Evolutionary conservation across 2,888 invertebrate genomes (phyloP).

Genomic region (Phrixothrix hirtus): DNA sequence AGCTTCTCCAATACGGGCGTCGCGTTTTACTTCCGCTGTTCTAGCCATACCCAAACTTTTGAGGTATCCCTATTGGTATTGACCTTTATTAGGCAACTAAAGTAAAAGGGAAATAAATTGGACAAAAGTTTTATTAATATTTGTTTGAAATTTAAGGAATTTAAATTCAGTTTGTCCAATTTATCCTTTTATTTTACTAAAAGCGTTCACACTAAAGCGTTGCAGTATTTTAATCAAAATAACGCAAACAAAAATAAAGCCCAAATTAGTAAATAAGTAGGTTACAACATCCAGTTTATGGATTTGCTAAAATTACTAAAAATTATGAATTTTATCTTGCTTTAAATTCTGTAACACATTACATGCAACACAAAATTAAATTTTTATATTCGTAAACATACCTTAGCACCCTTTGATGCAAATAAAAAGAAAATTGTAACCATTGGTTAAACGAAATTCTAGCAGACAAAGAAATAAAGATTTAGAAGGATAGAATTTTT

Average conservation of each 20-base stretch:
- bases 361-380: constrained; percentile 21
- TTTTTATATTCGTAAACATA: constrained; percentile 54
- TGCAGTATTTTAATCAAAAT: no score
- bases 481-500: constrained; percentile 14
- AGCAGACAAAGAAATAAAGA: constrained; percentile 15
- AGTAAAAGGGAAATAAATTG: constrained; percentile 3
- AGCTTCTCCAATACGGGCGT: constrained; percentile 96
- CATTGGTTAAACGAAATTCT: constrained; percentile 24
- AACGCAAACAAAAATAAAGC: constrained; percentile 15
- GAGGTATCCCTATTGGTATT: constrained; percentile 74
- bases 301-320: constrained; percentile 14
- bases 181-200: not conserved
- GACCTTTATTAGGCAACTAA: constrained; percentile 22
- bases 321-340: constrained; percentile 2
- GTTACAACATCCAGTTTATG: constrained; percentile 8
- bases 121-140: not conserved
- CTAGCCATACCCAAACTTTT: constrained; percentile 94
- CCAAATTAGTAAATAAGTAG: constrained; percentile 1
- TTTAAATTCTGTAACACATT: not conserved
- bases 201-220: not conserved
- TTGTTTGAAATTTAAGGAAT: no score
- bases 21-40: constrained; percentile 92
- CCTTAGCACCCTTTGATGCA: constrained; percentile 65
- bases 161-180: constrained; percentile 7
- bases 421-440: constrained; percentile 44